Conservation (phyloP, 2,888 invertebrate genomes). For the Cheilosia vulpina region DNA sequence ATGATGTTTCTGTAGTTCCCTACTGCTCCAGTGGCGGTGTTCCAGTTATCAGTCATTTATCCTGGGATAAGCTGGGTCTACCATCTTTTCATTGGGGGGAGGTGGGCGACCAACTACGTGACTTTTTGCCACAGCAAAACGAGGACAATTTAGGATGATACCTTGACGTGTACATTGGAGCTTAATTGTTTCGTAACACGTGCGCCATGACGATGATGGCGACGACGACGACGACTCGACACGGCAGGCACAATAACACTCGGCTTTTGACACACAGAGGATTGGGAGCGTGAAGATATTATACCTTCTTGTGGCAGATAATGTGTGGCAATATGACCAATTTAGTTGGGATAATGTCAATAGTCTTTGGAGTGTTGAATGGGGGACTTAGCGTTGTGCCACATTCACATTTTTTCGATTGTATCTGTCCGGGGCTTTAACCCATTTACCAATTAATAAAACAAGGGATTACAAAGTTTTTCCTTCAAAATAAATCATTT, state of each 20-base stretch:
- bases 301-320: conserved; percentile 67
- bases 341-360: conserved; percentile 72
- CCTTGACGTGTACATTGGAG: conserved; percentile 71
- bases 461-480: conserved; percentile 48
- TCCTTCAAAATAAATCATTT: conserved; percentile 20
- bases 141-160: conserved; percentile 73
- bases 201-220: conserved; percentile 55
- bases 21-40: conserved; percentile 53
- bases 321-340: conserved; percentile 71
- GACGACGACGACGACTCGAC: conserved; percentile 13
- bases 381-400: conserved; percentile 18
- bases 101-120: conserved; percentile 40
- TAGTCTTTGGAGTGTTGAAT: conserved; percentile 54
- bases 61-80: conserved; percentile 65
- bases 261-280: conserved; percentile 7
- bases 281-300: conserved; percentile 60
- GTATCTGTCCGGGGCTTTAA: conserved; percentile 34
- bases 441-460: conserved; percentile 65
- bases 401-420: conserved; percentile 24
- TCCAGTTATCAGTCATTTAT: conserved; percentile 75
- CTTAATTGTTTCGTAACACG: conserved; percentile 75
- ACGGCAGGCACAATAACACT: conserved; percentile 19
- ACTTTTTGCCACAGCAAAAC: conserved; percentile 71
- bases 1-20: neutral
- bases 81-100: neutral